A percentile compares a stretch with the other conserved stretches of the same genome.
Evolutionary conservation across 2,113 vertebrate genomes (phyloP).

Genomic region (Eudyptes chrysolophus): DNA sequence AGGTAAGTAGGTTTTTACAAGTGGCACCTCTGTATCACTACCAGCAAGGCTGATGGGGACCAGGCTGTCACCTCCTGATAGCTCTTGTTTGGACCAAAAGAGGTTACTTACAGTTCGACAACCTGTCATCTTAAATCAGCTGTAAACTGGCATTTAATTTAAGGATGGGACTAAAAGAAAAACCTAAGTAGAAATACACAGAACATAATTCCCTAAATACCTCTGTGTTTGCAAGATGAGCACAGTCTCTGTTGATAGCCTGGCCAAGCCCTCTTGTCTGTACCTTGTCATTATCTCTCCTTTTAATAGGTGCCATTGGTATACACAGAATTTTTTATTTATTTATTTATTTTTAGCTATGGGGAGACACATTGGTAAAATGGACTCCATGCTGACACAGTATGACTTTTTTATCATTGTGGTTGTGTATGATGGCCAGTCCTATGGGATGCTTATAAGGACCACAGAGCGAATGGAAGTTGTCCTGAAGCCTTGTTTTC

Average conservation of each 20-base stretch:
- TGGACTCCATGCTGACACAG: background rate
- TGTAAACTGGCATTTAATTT: background rate
- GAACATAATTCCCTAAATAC: background rate
- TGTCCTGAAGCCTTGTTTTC: background rate
- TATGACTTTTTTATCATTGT: background rate
- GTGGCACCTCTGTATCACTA: background rate
- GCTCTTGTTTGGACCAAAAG: background rate
- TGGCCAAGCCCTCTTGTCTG: background rate
- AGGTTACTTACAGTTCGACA: background rate
- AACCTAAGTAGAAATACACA: background rate
- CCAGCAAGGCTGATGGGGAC: background rate
- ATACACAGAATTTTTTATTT: background rate
- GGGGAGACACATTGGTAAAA: background rate
- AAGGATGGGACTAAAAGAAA: background rate
- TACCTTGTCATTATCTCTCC: background rate
- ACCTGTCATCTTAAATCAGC: background rate
- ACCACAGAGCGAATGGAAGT: background rate
- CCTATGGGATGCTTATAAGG: background rate
- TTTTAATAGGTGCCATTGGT: background rate
- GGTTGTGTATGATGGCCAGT: background rate
- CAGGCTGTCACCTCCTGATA: background rate
- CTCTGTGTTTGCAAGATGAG: background rate
- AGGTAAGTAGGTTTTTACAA: background rate
- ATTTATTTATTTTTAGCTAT: background rate
- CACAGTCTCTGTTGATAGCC: background rate